Base-by-base conservation (phyloP, 2,797 vertebrate species). In the Falco columbarius region DNA sequence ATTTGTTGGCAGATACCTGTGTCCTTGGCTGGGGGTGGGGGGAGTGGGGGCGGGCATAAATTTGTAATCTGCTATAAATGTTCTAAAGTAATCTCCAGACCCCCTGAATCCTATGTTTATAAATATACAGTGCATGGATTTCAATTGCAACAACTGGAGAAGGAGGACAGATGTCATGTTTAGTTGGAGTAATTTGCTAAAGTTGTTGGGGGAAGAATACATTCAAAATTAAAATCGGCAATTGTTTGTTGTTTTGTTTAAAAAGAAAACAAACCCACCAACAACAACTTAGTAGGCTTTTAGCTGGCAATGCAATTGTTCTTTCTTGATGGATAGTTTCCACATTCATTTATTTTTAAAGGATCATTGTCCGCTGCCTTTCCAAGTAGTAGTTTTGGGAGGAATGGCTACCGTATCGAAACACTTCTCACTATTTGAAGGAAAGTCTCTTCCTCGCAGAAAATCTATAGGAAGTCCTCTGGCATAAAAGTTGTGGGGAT, bases 321-420 rank as follows among this genome's bases (percentile, higher is more conserved):
- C 42, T 88, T 66, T 86, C 56, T 56, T 73, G 82, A 80, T 61
- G 68, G 29, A 49, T 92, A 68, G 70, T 74, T 87, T 71, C 58
- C 38, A 54, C 67, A 29, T 84, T 54, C n/a, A 29, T 52, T 92
- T 93, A 40, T 72, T 89, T 94, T 88, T 68, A 61, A 93, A 94
- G 54, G 54, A 79, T 81, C 14, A 15, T 74, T 93, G 51, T 96
- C 75, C 49, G 22, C 74, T 94, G 89, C 72, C 79, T 96, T 95
- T 95, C 59, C 71, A 96, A 96, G 96, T 94, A 65, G 58, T 96
- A 88, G 93, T 87, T 92, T 96, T 94, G 86, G 38, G 81, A 77
- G 87, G 90, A 95, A 91, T 75, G 90, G 61, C 74, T 89, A 36
- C 61, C 66, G 6, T 73, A 58, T 82, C 65, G 81, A 82, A 89